Percentiles rank a stretch among this genome's conserved stretches.
Evolutionary conservation across 1,140 invertebrate genomes (phyloP).

Genomic region (Geopemphigus sp.): DNA sequence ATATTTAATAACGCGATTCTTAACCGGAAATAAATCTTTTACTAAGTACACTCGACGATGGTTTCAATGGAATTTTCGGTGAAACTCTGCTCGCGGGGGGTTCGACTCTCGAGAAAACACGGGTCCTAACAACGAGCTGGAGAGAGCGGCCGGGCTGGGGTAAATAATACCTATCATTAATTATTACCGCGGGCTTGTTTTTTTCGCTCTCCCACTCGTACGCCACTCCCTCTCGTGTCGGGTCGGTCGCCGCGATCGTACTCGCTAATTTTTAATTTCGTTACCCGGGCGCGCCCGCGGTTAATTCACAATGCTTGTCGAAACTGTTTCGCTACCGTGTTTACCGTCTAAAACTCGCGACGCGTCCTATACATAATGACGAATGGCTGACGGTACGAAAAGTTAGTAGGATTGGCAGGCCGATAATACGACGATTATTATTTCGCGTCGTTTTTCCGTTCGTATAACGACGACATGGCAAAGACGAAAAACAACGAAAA

Average conservation of each 20-base stretch:
- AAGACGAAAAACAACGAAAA: no score
- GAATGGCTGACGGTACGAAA: neutral
- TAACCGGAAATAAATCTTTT: conserved; percentile 8
- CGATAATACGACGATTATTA: no score
- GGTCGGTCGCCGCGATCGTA: neutral
- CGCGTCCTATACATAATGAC: neutral
- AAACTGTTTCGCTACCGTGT: neutral
- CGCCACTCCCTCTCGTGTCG: no score
- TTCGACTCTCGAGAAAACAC: neutral
- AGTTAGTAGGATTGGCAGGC: no score
- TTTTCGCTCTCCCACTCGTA: no score
- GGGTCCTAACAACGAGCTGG: neutral
- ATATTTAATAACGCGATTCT: conserved; percentile 7
- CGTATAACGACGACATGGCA: no score
- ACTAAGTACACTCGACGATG: conserved; percentile 6
- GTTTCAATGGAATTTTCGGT: neutral
- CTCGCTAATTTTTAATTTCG: conserved; percentile 15
- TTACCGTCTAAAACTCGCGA: neutral
- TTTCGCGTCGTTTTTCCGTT: no score
- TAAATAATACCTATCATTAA: conserved; percentile 3
- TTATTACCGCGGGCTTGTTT: conserved; percentile 9
- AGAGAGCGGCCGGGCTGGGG: neutral
- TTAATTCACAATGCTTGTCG: conserved; percentile 37
- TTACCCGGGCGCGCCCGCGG: neutral
- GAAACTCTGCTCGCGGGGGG: neutral